Conservation (phyloP, 2,113 vertebrate species). For the Drymodes brunneopygia region DNA sequence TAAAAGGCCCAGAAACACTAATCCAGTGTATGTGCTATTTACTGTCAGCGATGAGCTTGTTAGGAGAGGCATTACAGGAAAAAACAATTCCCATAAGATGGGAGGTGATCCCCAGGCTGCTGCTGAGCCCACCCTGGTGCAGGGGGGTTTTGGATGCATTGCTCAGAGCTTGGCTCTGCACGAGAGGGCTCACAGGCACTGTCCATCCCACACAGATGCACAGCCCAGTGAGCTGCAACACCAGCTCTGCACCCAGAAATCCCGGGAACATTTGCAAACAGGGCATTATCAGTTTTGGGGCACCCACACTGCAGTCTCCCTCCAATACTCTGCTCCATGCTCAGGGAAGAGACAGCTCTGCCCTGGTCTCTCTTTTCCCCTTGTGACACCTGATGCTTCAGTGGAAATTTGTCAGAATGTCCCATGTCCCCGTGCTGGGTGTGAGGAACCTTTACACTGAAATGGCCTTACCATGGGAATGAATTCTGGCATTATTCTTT, state of each 20-base stretch:
- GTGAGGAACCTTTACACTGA: background rate
- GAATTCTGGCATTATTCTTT: slow-evolving; percentile 85
- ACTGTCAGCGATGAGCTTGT: background rate
- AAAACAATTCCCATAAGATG: background rate
- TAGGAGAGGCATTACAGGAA: background rate
- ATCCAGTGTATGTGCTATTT: background rate
- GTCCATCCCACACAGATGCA: background rate
- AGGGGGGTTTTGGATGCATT: accelerated
- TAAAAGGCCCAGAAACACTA: background rate
- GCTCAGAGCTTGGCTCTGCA: background rate
- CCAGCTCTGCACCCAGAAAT: background rate
- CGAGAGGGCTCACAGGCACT: background rate
- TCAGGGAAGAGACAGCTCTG: background rate
- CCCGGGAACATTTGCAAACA: background rate
- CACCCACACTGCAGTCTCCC: background rate
- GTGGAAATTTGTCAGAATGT: accelerated
- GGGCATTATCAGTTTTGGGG: background rate
- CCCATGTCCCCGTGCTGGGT: background rate
- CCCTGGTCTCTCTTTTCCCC: background rate
- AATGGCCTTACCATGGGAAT: slow-evolving; percentile 83
- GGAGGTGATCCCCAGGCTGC: background rate
- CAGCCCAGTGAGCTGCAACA: accelerated
- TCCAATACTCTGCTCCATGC: background rate
- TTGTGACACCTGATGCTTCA: background rate
- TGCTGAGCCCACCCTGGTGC: background rate